Evolutionary conservation across 1,140 invertebrate species (phyloP).

Genomic region (Centruroides sculpturatus): DNA sequence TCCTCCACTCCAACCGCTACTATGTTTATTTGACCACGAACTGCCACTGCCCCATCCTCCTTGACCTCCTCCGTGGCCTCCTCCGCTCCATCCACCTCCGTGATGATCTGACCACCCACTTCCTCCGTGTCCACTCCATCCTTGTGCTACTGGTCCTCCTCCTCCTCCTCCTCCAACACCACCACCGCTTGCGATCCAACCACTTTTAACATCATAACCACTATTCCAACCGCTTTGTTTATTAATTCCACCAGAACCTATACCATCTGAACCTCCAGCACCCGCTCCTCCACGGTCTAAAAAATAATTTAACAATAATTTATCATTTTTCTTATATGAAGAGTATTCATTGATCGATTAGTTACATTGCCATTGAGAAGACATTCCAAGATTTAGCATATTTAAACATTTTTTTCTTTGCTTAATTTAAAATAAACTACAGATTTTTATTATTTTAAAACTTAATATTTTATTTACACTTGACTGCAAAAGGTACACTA

Average conservation of each 20-base stretch:
- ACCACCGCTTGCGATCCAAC: neutral
- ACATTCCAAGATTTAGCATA: too few species aligned
- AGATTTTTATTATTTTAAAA: too few species aligned
- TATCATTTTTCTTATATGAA: too few species aligned
- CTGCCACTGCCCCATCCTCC: constrained; percentile 31
- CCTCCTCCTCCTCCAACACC: constrained; percentile 5
- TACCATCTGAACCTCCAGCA: neutral
- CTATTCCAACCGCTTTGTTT: neutral
- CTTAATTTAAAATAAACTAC: too few species aligned
- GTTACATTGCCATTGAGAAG: too few species aligned
- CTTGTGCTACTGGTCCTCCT: neutral
- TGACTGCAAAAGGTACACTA: too few species aligned
- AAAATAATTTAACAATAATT: neutral
- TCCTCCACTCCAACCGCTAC: constrained; percentile 24
- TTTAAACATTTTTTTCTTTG: too few species aligned
- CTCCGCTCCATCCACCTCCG: constrained; percentile 27
- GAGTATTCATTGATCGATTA: too few species aligned
- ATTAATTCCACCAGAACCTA: neutral
- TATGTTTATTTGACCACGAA: constrained; percentile 24
- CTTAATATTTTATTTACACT: too few species aligned
- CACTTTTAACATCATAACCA: neutral
- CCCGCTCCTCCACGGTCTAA: neutral
- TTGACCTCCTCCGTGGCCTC: constrained; percentile 28
- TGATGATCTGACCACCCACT: constrained; percentile 19
- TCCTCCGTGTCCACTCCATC: neutral